Base-by-base conservation (phyloP, 2,113 vertebrate genomes). In the Salvelinus fontinalis region DNA sequence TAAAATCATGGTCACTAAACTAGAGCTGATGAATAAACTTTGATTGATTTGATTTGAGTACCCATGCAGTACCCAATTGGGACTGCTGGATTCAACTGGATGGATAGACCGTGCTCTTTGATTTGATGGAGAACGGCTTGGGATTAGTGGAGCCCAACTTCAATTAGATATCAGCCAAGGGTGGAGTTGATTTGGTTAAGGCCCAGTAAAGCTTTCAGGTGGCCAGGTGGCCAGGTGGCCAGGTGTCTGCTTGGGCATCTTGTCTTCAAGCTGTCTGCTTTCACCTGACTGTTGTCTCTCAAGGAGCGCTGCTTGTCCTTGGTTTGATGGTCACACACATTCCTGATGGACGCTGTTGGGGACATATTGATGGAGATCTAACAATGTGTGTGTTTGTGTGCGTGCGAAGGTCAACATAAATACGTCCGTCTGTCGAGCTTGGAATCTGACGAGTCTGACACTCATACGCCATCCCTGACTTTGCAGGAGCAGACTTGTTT, bases 321-420 rank as follows among this genome's bases (percentile, higher is more conserved):
- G 64, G 26, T 29, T 66, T 26, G 26, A 66, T 66, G n/a, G 60
- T 66, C 22, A 26, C 60, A 66, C 64, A 66, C 64, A 66, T 22
- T 66, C 64, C 26, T 66, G 22, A 9, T 20, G 64, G 64, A 66
- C n/a, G 8, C 12, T 66, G 22, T 27, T 24, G 64, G 64, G 64
- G 24, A 66, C 64, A 66, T 27, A 27, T 26, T 66, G 64, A 66
- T 24, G 64, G 64, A 13, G 24, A 66, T 26, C 11, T 24, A 24
- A 18, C 24, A 27, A 11, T 66, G 24, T 64, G 60, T 26, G 20
- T 64, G 60, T 24, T 1, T 64, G n/a, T 11, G 8, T 64, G 24
- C 22, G 4, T 66, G 24, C 5, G 26, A 66, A 66, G 64, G 26
- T 66, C 24, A 29, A 24, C 64, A 11, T 64, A 20, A 64, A 64